phyloP scores from a whole-genome alignment of 2,888 invertebrate genomes.

The Hydrotaea cyrtoneurina region DNA sequence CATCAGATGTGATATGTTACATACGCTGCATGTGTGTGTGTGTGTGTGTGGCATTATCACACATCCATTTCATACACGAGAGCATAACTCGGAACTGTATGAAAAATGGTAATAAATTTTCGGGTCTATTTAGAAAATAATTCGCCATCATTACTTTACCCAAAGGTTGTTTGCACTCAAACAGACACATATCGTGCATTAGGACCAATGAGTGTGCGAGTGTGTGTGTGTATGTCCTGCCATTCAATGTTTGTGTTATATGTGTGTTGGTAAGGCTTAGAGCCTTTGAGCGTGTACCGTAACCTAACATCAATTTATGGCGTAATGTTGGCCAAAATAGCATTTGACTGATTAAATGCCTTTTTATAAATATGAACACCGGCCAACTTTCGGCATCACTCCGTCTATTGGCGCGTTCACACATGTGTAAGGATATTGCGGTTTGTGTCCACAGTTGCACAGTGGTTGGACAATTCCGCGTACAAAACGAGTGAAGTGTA shows the following conservation, averaged over 20 bases:
- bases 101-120: constrained; percentile 45
- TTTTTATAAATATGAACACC: background rate
- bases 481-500: no score
- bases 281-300: background rate
- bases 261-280: background rate
- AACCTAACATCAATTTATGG: constrained; percentile 1
- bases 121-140: constrained; percentile 47
- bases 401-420: background rate
- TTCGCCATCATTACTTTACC: constrained; percentile 13
- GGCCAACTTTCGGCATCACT: background rate
- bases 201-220: no score
- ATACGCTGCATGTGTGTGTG: no score
- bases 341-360: constrained; percentile 49
- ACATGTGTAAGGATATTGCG: background rate
- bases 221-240: no score
- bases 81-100: background rate
- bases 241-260: background rate
- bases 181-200: background rate
- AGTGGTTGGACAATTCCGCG: background rate
- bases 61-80: background rate
- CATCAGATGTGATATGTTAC: background rate
- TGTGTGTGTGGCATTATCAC: background rate
- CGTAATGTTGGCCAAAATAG: constrained; percentile 38
- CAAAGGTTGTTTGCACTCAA: background rate
- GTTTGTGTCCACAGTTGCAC: background rate